Evolutionary conservation across 2,888 invertebrate species (phyloP), one percentile per base, ranked within the genome.

Genomic region (Hirudinaria manillensis): DNA sequence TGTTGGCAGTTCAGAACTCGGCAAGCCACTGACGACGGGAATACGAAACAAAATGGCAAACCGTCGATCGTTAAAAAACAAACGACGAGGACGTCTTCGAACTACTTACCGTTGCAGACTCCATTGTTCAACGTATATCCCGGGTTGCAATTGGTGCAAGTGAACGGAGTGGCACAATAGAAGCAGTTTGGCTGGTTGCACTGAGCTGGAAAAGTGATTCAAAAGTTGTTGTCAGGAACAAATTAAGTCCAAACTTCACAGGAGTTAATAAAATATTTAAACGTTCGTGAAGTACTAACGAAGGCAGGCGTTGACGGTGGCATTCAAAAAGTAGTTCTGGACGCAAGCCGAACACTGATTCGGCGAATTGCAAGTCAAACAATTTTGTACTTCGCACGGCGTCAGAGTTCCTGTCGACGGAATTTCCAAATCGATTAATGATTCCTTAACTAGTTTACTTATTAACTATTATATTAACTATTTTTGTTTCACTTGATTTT

Each of bases 131-230:
- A 6, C 4, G 24, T 13, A 36, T 70, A 70, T 7, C 71, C 71
- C 27, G 45, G 24, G 24, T 51, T 51, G 53, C 72, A 72, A 7
- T 29, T 19, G 21, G 6, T n/a, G 53, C 72, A 72, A n/a, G n/a
- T 55, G 56, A 32, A 55, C 0, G 72, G 55, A 1, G 29, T 55
- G 4, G 3, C 16, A 27, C 72, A 72, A 6, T 32, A 29, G 29
- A 16, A 27, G 34, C 72, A 72, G 56, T 72, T 72, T 16, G 53
- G 51, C 32, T 55, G 27, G 53, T 51, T 51, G 72, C 72, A 72
- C 29, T 72, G 72, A 7, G 34, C 72, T 72, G 72, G 45, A 45
- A 45, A 2, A n/a, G n/a, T n/a, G n/a, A n/a, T n/a, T n/a, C 45
- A 45, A 45, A 45, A 45, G 45, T 16, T 16, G 10, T 45, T 45